Conservation (phyloP, 2,888 invertebrate species). For the Aproaerema taeniolella region DNA sequence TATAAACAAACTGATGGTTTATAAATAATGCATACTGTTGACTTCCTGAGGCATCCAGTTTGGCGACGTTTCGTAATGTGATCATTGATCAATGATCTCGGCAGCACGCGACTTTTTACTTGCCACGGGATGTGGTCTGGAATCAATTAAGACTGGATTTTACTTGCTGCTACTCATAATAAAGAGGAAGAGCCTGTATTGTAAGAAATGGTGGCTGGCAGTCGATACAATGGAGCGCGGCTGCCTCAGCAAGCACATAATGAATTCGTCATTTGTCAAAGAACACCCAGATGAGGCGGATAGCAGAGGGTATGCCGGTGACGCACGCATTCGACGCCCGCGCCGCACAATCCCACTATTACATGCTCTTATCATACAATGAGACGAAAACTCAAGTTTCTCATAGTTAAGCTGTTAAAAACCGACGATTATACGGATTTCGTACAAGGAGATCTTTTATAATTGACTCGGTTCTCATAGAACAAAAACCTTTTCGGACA, state of each 20-base stretch:
- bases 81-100: constrained; percentile 71
- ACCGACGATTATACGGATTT: constrained; percentile 71
- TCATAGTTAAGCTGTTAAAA: constrained; percentile 74
- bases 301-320: constrained; percentile 21
- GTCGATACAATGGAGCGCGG: constrained; percentile 36
- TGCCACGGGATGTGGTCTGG: constrained; percentile 39
- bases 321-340: constrained; percentile 28
- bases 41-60: constrained; percentile 63
- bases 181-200: constrained; percentile 40
- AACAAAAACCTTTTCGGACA: constrained; percentile 70
- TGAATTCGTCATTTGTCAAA: constrained; percentile 47
- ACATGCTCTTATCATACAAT: constrained; percentile 54
- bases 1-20: constrained; percentile 28
- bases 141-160: constrained; percentile 67
- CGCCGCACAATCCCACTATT: constrained; percentile 38
- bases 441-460: constrained; percentile 52
- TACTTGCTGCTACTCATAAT: constrained; percentile 48
- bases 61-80: constrained; percentile 70
- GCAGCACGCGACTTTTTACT: constrained; percentile 44
- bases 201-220: constrained; percentile 37
- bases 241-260: constrained; percentile 34
- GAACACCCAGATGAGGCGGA: constrained; percentile 21
- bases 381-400: constrained; percentile 62
- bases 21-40: constrained; percentile 62
- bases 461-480: constrained; percentile 75